Base-by-base conservation (phyloP, 2,113 vertebrate genomes). In the Syngnathus scovelli region DNA sequence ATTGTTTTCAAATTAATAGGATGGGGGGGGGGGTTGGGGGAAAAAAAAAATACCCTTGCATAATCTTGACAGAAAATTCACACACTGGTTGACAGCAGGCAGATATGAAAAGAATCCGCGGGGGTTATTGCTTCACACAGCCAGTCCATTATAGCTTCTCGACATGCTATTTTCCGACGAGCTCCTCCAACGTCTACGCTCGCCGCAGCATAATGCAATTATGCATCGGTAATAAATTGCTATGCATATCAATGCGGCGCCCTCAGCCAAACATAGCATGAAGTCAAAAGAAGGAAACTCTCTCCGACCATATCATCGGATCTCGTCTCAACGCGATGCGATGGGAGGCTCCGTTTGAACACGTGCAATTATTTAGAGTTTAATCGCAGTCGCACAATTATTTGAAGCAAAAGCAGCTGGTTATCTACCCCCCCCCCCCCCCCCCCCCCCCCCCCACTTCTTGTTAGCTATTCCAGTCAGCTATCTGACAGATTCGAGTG, bases 401-500 rank as follows among this genome's bases (percentile, higher is more conserved):
- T 67, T 76, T 67, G 54, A 58, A 66, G 66, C 72, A 68, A 78
- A 78, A 77, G 67, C 67, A 1, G 37, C 46, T 59, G 54, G 68
- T 72, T 74, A 71, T 79, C 27, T 27, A 27, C 27, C 27, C 27
- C 81, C 59, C 71, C 23, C 81, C 59, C 71, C 23, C 81, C 59
- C 71, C 23, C 27, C 27, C 27, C 27, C 27, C 27, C 27, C 27
- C 27, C 81, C 59, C 71, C 23, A 23, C 71, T 67, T 84, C 79
- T 76, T 76, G 68, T 85, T 83, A 85, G 71, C 78, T 82, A 79
- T 84, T 86, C 68, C 36, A 83, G 77, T 79, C 78, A 82, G 81
- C 79, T 85, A 61, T 76, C 70, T 78, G 71, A 79, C 83, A 76
- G 67, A 83, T 82, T 84, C 75, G 67, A 71, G 81, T 52, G 72